Base-by-base conservation (phyloP, 2,113 vertebrate genomes). In the Dicentrarchus labrax region DNA sequence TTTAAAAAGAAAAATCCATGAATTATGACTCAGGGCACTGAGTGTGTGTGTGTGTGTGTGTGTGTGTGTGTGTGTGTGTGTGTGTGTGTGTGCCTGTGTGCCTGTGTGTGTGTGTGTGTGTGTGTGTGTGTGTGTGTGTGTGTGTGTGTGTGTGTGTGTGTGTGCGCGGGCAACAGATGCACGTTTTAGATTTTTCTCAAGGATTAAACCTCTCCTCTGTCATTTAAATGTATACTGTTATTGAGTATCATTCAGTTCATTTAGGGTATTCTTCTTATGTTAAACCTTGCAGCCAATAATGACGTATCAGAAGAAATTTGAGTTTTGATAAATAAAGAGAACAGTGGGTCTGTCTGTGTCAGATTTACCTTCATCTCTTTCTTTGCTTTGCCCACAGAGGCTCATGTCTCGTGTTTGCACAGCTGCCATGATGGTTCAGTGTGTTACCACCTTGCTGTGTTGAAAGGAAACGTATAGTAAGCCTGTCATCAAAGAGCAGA, bases 321-420 rank as follows among this genome's bases (percentile, higher is more conserved):
- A 45, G 16, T 60, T 38, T 61, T 61, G 38, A 19, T 4, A 13
- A 4, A 30, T 30, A 21, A 5, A 51, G 30, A 8, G 8, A 76
- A 51, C 30, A 11, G 50, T 39, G 41, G 10, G 0, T 69, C 38
- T 76, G 39, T 36, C 24, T 62, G 17, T 71, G 38, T 54, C 64
- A 65, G 62, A 62, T 64, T 76, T 73, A 78, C 39, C 45, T 54
- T 65, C 0, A 9, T 77, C 60, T 83, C 39, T 72, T 24, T 72
- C 53, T 61, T 61, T 73, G 30, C 82, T 87, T 72, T 38, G 36
- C 72, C 71, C 68, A 76, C 61, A 57, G 38, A 86, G 47, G 41
- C 77, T 82, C 24, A 15, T 43, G 47, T 47, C 16, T 56, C 9
- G 2, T 90, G 82, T 93, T 90, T 88, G 61, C 72, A 76, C 85